Base-by-base conservation (phyloP, 1,140 invertebrate genomes). In the Ceratina australensis region DNA sequence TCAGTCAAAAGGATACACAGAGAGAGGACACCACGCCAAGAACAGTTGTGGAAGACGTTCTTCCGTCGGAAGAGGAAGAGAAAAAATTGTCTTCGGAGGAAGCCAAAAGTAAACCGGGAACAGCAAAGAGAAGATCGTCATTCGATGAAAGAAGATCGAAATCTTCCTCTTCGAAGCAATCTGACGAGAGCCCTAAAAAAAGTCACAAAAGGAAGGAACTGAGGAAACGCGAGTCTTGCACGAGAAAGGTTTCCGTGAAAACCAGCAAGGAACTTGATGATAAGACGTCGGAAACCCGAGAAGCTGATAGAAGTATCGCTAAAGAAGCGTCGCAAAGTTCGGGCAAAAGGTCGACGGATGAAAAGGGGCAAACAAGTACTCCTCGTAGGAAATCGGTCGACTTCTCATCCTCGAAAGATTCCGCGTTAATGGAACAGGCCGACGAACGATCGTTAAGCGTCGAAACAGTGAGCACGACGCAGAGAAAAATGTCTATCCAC, bases 381-480 rank as follows among this genome's bases (percentile, higher is more conserved):
- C 89, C 89, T 72, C 91, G 88, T 75, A 89, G 91, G 4, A 92
- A 90, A 71, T 85, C 89, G 26, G 87, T 88, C 0, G 81, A 80
- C 8, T 64, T 84, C 0, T 84, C 81, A 13, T 81, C 83, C 8
- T 78, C 82, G 0, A 79, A 69, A 59, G 56, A 76, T 13, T 83
- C 82, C 0, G 20, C 33, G 12, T n/a, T 74, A 15, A 71, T 63
- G 47, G 71, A 82, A 7, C 64, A 79, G n/a, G 57, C 12, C 0
- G 75, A 78, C 0, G 80, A 78, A 0, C 15, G 16, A 4, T 63
- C 65, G 22, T 50, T 71, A 5, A 78, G 47, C 18, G 18, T 24
- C 10, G 67, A 75, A 33, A 72, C 76, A 0, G 59, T 71, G 12
- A n/a, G 42, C 56, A 54, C 71, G 0, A 59, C 71, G 22, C 73